Base-by-base conservation (phyloP, 2,797 vertebrate genomes). In the Oreochromis mossambicus region DNA sequence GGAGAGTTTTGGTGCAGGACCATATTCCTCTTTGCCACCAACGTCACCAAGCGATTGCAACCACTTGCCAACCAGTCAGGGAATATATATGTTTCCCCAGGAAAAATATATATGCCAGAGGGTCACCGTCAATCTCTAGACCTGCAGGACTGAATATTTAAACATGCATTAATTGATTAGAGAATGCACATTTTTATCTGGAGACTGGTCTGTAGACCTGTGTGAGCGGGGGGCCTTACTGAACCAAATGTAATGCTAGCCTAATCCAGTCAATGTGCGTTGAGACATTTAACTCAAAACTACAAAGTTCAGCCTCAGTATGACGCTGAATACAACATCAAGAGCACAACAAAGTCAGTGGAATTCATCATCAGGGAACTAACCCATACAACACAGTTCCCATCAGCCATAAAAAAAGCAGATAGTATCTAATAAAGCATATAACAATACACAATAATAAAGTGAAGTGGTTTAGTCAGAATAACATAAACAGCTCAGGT, bases 271-370 rank as follows among this genome's bases (percentile, higher is more conserved):
- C 21, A 46, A 10, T 70, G 41, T 70, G 7, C 4, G 8, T 46
- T 19, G 66, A 70, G 41, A 46, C 41, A 46, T 46, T 73, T 29
- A 17, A 29, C 41, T 46, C 41, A 46, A 73, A 29, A 73, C 41
- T 46, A 48, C 24, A 73, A 46, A 48, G 41, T 73, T 73, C 68
- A 73, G 68, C 24, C 41, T 73, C 68, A 73, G 24, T 46, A 73
- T 29, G 41, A 46, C 0, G 8, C 24, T 70, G 24, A 70, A 70
- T 46, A 70, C 38, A 46, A 70, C 26, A 8, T 70, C 14, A 29
- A 26, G 21, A 46, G 41, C 41, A 73, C 66, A 29, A 19, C 21
- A 19, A 73, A 73, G 15, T 73, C 15, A 73, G 5, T 73, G 41
- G 4, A 29, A 48, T 48, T 48, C 43, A 73, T 48, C 68, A 73